Conservation (phyloP, 2,888 invertebrate genomes). For the Lithophane ornitopus region DNA sequence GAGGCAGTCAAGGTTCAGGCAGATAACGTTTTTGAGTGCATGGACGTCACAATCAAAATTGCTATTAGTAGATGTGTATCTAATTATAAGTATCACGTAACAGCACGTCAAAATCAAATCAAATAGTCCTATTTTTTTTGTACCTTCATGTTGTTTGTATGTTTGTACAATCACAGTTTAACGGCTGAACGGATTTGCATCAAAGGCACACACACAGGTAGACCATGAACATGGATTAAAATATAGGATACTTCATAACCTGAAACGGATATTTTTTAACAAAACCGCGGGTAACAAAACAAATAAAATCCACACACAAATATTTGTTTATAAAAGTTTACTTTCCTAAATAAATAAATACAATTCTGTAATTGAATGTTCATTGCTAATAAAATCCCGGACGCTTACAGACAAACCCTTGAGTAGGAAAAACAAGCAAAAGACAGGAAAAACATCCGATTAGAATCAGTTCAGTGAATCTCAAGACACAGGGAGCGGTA, state of each 20-base stretch:
- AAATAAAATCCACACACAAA: background rate
- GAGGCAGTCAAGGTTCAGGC: conserved; percentile 17
- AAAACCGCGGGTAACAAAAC: background rate
- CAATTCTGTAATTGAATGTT: conserved; percentile 55
- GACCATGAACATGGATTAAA: background rate
- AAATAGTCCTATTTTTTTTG: background rate
- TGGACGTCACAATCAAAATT: background rate
- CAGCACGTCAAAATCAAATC: too few relatives aligned
- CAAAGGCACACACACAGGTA: background rate
- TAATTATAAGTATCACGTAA: background rate
- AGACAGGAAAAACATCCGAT: conserved; percentile 62
- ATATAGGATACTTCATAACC: background rate
- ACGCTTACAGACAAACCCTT: conserved; percentile 56
- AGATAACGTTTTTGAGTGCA: conserved; percentile 36
- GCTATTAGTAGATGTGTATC: background rate
- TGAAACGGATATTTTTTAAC: background rate
- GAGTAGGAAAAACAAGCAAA: conserved; percentile 58
- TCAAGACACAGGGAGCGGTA: conserved; percentile 49
- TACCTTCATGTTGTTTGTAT: background rate
- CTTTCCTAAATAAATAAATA: conserved; percentile 45
- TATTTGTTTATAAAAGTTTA: conserved; percentile 20
- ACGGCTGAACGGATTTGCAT: background rate
- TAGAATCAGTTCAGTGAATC: conserved; percentile 64
- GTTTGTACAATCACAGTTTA: background rate
- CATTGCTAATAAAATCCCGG: conserved; percentile 61